A percentile compares a stretch with the other conserved stretches of the same genome.
phyloP scores from a whole-genome alignment of 2,113 vertebrate genomes.

The Xiphophorus couchianus region DNA sequence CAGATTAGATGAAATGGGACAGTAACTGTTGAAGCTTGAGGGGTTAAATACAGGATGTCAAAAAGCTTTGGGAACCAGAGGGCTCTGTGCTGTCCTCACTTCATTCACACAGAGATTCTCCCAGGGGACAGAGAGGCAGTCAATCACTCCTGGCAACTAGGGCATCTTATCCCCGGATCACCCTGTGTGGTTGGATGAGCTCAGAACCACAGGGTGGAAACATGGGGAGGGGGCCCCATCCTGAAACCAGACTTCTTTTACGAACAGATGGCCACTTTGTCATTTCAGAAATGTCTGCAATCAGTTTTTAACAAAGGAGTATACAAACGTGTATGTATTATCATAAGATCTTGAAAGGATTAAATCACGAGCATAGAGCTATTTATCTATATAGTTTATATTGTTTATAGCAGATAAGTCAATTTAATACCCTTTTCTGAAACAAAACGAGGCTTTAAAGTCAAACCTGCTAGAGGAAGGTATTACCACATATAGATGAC shows the following conservation, averaged over 20 bases:
- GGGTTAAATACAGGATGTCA: constrained; percentile 40
- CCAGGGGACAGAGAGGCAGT: constrained; percentile 48
- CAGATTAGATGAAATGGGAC: constrained; percentile 42
- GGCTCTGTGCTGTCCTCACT: constrained; percentile 37
- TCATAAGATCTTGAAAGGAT: too few relatives aligned
- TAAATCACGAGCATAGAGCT: too few relatives aligned
- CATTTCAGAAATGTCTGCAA: background rate
- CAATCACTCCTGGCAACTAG: constrained; percentile 69
- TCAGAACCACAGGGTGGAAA: constrained; percentile 41
- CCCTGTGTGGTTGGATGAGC: constrained; percentile 48
- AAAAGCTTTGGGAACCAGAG: constrained; percentile 53
- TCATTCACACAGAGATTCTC: constrained; percentile 29
- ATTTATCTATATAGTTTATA: too few relatives aligned
- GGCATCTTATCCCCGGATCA: constrained; percentile 68
- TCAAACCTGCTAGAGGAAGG: too few relatives aligned
- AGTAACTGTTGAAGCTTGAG: constrained; percentile 26
- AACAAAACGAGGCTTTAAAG: too few relatives aligned
- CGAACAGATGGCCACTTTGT: background rate
- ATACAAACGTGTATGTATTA: too few relatives aligned
- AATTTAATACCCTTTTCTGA: background rate
- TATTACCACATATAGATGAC: too few relatives aligned
- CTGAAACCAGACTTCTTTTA: constrained; percentile 27
- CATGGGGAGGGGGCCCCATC: constrained; percentile 52
- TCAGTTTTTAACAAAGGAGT: background rate
- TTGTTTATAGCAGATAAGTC: background rate